Percentiles rank a stretch among this genome's conserved stretches.
Evolutionary conservation across 2,797 vertebrate species (phyloP).

Genomic region (Micromesistius poutassou): DNA sequence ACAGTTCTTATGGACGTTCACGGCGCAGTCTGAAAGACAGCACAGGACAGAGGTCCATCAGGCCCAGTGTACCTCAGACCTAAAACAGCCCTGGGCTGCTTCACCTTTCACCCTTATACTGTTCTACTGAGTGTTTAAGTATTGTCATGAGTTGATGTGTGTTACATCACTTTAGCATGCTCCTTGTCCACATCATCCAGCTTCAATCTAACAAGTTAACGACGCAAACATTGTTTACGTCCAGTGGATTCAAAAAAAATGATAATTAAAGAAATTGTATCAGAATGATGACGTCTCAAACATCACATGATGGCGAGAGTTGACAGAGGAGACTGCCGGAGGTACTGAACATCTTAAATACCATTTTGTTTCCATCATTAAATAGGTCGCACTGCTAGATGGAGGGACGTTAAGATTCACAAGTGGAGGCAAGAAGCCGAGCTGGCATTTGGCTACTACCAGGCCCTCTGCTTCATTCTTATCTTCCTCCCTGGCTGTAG

Average conservation of each 20-base stretch:
- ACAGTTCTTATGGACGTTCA: conserved; percentile 89
- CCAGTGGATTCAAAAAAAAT: not conserved
- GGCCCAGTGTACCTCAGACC: not conserved
- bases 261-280: not conserved
- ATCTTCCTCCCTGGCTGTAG: conserved; percentile 9
- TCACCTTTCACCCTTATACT: not conserved
- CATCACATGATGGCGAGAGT: not conserved
- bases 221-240: not conserved
- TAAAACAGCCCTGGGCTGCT: not conserved
- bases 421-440: conserved; percentile 30
- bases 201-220: not conserved
- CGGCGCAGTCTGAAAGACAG: conserved; percentile 78
- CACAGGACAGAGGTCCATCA: conserved; percentile 25
- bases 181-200: not conserved
- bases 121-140: not conserved
- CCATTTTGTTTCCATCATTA: not conserved
- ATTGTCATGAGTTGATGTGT: not conserved
- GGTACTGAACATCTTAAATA: not conserved
- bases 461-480: not conserved
- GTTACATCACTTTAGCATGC: not conserved
- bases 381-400: not conserved
- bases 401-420: not conserved
- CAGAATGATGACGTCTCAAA: not conserved
- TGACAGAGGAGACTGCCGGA: not conserved
- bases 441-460: not conserved